These are phyloP conservation scores for Listronotus bonariensis DNA, from an alignment of 1,140 invertebrate species.

Conservation along the genomic window DNA sequence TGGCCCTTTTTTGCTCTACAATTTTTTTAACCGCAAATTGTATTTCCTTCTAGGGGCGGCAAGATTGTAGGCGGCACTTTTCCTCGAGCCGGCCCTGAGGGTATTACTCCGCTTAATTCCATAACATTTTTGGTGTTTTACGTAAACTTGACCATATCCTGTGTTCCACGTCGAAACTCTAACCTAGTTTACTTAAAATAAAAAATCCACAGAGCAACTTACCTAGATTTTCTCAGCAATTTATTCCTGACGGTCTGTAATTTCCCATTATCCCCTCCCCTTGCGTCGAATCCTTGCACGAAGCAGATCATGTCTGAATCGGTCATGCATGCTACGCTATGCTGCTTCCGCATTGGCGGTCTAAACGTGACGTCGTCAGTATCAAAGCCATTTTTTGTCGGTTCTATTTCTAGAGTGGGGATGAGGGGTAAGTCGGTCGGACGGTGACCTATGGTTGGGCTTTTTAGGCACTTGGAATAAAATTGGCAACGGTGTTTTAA, in stretches of 20 bases:
- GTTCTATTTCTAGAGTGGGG: constrained; percentile 10
- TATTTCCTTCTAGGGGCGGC: no score
- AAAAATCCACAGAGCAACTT: constrained; percentile 18
- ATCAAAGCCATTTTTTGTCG: constrained; percentile 2
- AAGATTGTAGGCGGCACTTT: no score
- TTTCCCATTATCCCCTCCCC: constrained; percentile 30
- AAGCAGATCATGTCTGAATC: constrained; percentile 52
- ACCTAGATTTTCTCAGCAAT: constrained; percentile 52
- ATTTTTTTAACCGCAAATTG: no score
- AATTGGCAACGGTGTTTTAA: background rate
- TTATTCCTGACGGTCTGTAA: constrained; percentile 50
- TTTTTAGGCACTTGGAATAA: background rate
- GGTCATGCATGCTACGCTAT: constrained; percentile 41
- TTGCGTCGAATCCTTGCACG: constrained; percentile 51
- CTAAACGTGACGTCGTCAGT: constrained; percentile 1
- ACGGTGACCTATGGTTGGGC: constrained; percentile 23
- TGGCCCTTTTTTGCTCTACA: no score
- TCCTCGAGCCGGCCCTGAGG: no score
- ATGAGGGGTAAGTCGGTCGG: constrained; percentile 23
- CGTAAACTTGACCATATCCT: no score
- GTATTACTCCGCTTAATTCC: no score
- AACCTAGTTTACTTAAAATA: no score
- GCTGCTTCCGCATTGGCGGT: constrained; percentile 33
- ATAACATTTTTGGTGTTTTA: no score
- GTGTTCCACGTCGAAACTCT: no score